Evolutionary conservation across 2,797 vertebrate genomes (phyloP).

Genomic region (Parauchenoglanis ngamensis): DNA sequence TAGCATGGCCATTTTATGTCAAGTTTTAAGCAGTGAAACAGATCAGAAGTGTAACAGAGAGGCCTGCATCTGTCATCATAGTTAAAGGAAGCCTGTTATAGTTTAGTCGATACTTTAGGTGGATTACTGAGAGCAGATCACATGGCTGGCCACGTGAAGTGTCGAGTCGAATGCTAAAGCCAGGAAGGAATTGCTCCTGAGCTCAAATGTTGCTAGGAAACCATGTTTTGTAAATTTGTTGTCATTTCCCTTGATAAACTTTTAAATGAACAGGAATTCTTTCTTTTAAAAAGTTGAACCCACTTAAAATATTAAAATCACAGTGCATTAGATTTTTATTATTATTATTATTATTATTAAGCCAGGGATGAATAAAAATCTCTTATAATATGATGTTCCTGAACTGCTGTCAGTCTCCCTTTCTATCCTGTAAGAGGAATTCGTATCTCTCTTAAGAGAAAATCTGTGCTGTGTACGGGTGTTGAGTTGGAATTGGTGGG

Average conservation of each 20-base stretch:
- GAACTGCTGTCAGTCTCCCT: neutral
- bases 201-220: neutral
- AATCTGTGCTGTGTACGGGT: neutral
- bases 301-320: neutral
- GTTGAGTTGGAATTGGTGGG: neutral
- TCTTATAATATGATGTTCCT: neutral
- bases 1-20: neutral
- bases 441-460: too few relatives aligned
- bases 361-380: neutral
- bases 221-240: neutral
- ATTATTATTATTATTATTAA: neutral
- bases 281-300: neutral
- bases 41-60: neutral
- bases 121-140: conserved; percentile 5
- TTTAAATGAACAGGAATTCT: neutral
- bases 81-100: neutral
- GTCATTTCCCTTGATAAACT: neutral
- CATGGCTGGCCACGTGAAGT: neutral
- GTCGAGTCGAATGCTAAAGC: neutral
- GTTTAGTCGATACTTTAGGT: neutral
- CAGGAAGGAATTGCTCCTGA: neutral
- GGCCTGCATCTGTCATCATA: neutral
- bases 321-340: neutral
- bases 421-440: neutral
- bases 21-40: neutral